Evolutionary conservation across 2,113 vertebrate species (phyloP).

Genomic region (Trogon melanurus): DNA sequence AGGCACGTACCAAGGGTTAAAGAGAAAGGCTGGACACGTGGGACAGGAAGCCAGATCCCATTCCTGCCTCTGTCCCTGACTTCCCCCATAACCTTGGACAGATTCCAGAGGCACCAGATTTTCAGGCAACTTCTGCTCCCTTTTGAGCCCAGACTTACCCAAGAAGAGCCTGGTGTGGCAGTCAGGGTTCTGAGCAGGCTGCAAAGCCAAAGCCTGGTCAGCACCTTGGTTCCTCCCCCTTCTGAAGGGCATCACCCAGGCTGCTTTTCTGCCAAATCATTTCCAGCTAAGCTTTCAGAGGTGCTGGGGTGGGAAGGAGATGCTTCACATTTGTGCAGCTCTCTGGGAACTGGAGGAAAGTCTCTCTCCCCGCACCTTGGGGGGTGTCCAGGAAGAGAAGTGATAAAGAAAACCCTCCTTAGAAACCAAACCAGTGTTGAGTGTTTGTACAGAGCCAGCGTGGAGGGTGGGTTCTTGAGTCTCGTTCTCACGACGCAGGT

Average conservation of each 20-base stretch:
- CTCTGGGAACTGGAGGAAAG: background rate
- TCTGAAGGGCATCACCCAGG: background rate
- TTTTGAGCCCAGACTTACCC: rapidly evolving
- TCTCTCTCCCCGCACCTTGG: background rate
- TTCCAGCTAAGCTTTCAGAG: background rate
- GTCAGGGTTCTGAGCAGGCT: background rate
- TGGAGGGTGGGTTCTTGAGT: background rate
- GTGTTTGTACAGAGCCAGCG: background rate
- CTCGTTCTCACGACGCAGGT: background rate
- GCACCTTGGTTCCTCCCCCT: background rate
- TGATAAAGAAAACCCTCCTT: background rate
- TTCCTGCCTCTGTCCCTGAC: background rate
- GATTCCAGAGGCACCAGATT: background rate
- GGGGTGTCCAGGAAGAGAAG: background rate
- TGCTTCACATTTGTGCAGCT: background rate
- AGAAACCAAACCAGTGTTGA: background rate
- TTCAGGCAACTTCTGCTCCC: background rate
- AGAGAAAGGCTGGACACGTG: background rate
- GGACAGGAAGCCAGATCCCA: background rate
- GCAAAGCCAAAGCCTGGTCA: background rate
- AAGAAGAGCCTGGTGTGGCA: background rate
- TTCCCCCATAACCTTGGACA: background rate
- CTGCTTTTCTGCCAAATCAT: background rate
- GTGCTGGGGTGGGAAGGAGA: background rate
- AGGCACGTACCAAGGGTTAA: background rate